These are phyloP conservation scores for Epicampocera succincta DNA, from an alignment of 2,888 invertebrate genomes.

Conservation along the genomic window DNA sequence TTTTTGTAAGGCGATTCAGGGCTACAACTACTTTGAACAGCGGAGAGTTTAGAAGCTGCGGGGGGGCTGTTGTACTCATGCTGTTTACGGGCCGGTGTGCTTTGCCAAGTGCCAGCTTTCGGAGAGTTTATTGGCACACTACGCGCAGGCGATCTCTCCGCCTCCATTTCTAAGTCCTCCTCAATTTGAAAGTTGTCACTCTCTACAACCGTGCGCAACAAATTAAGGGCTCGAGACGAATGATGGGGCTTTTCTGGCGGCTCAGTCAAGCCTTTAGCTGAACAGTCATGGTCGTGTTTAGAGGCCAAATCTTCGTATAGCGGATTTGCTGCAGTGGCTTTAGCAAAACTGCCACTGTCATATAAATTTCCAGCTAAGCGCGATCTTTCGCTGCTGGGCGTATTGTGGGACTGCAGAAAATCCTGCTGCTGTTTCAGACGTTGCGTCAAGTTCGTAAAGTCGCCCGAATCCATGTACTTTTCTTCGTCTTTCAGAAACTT, in stretches of 20 bases:
- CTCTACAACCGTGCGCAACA: constrained; percentile 43
- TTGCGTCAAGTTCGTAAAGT: constrained; percentile 63
- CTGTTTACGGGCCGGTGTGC: not conserved
- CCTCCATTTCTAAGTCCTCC: not conserved
- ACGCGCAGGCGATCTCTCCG: not conserved
- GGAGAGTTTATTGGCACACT: not conserved
- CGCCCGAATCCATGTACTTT: constrained; percentile 60
- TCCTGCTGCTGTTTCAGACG: constrained; percentile 44
- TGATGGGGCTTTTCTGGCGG: not conserved
- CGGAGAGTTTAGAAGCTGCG: not conserved
- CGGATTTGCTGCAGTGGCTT: not conserved
- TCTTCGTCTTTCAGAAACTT: constrained; percentile 56
- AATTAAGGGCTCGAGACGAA: constrained; percentile 16
- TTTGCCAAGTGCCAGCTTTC: not conserved
- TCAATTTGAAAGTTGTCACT: constrained; percentile 32
- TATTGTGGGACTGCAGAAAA: constrained; percentile 37
- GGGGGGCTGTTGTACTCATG: not conserved
- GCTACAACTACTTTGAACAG: not conserved
- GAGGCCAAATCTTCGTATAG: constrained; percentile 32
- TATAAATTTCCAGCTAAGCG: not conserved
- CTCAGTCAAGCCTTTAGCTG: not conserved
- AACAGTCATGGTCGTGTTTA: not conserved
- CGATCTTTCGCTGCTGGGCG: not conserved
- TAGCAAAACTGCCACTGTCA: not conserved
- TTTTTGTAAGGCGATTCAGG: too few species aligned